Evolutionary conservation across 2,888 invertebrate species (phyloP).

Genomic region (Dichetophora obliterata): DNA sequence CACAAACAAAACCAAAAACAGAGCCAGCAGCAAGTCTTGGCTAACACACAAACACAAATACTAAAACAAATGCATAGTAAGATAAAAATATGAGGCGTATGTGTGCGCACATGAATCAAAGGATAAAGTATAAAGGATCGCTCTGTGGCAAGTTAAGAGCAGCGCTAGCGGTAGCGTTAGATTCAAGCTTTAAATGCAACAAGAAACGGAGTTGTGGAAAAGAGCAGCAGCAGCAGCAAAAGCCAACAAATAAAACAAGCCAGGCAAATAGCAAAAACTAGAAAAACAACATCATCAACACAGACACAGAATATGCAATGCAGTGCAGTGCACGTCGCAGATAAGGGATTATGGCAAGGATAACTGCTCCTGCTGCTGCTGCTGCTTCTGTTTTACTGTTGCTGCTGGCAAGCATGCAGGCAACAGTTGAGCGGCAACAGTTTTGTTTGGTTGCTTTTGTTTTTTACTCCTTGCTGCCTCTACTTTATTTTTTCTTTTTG

Average conservation of each 20-base stretch:
- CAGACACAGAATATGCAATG: not conserved
- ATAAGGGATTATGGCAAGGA: conserved; percentile 39
- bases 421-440: not conserved
- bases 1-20: not conserved
- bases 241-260: not conserved
- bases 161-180: not conserved
- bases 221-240: not conserved
- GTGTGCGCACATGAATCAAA: conserved; percentile 36
- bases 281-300: not conserved
- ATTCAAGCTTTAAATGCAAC: conserved; percentile 4
- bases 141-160: conserved; percentile 1
- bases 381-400: not conserved
- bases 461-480: not conserved
- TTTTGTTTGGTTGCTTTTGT: not conserved
- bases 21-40: not conserved
- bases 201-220: not conserved
- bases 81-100: conserved; percentile 21
- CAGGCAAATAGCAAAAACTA: conserved; percentile 12
- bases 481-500: conserved; percentile 2
- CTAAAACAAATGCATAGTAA: not conserved
- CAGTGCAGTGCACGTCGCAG: conserved; percentile 30
- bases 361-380: conserved; percentile 16
- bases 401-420: not conserved
- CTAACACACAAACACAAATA: not conserved
- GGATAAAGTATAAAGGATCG: conserved; percentile 27